Base-by-base conservation (phyloP, 2,113 vertebrate genomes). In the Sinocyclocheilus rhinocerous region DNA sequence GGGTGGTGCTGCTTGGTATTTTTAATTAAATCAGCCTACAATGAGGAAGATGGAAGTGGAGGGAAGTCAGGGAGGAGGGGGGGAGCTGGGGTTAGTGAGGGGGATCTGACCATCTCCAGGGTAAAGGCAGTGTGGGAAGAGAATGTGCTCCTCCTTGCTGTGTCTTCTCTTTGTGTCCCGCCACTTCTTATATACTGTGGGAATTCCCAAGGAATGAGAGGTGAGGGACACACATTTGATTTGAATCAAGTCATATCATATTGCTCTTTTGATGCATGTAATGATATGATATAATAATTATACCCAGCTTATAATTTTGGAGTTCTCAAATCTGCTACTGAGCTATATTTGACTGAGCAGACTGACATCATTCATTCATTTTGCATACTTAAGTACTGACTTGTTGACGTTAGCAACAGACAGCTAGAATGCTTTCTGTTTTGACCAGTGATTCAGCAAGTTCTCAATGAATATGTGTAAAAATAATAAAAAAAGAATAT, bases 111-210 rank as follows among this genome's bases (percentile, higher is more conserved):
- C 86, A 96, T 97, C 96, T 96, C 96, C 96, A 94, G 95, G 96
- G 96, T 95, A 97, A 96, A 97, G 92, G 95, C 96, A 97, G 96
- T 97, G 96, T 97, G 96, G 96, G 96, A 97, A 97, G 96, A 96
- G 96, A 97, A 97, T 97, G 96, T 96, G 96, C 96, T 95, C 95
- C 96, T 96, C 95, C 96, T 96, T 90, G 95, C 96, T 96, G 95
- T 96, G 96, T 94, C 89, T 88, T 92, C 83, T 94, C 95, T 96
- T 96, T 96, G 96, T 97, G 96, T 97, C 94, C 95, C 92, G 94
- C 95, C 93, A 92, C 94, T 93, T 93, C 88, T 96, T 96, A 96
- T 96, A 96, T 96, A 96, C 96, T 96, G 96, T 97, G 96, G 96
- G 95, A 97, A 97, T 96, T 97, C 95, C 95, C 95, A 95, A 87